Evolutionary conservation across 2,797 vertebrate genomes (phyloP).

Genomic region (Glossophaga mutica): DNA sequence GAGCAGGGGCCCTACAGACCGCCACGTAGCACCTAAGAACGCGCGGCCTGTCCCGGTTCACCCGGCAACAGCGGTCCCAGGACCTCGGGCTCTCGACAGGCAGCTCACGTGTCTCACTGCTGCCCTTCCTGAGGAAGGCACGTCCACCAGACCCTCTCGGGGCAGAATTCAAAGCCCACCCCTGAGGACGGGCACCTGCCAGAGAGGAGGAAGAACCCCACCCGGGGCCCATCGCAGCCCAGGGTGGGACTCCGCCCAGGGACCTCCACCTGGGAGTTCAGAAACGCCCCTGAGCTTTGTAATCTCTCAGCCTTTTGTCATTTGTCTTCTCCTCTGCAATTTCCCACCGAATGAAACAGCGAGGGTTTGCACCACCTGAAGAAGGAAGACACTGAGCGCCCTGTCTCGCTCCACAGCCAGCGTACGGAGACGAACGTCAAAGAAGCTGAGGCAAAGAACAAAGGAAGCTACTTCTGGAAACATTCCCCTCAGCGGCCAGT

Average conservation of each 20-base stretch:
- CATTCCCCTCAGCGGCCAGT: too few species aligned
- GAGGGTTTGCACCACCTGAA: neutral
- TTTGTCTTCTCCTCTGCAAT: neutral
- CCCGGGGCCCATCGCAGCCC: neutral
- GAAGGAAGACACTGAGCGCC: neutral
- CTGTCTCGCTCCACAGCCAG: neutral
- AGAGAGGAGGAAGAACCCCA: neutral
- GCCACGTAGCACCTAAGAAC: neutral
- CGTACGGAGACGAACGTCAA: neutral
- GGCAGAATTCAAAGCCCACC: neutral
- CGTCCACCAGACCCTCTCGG: too few species aligned
- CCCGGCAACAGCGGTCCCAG: neutral
- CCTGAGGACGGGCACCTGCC: neutral
- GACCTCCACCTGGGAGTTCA: neutral
- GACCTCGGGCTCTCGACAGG: neutral
- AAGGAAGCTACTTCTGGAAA: neutral
- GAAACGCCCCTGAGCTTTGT: neutral
- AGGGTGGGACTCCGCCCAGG: rapidly evolving
- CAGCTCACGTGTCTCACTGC: neutral
- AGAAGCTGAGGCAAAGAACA: neutral
- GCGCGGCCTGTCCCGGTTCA: rapidly evolving
- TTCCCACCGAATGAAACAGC: neutral
- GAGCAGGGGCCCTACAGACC: neutral
- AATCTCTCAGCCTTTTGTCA: neutral
- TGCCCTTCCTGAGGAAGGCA: neutral